Base-by-base conservation (phyloP, 2,888 invertebrate genomes). In the Pristionchus mayeri region DNA sequence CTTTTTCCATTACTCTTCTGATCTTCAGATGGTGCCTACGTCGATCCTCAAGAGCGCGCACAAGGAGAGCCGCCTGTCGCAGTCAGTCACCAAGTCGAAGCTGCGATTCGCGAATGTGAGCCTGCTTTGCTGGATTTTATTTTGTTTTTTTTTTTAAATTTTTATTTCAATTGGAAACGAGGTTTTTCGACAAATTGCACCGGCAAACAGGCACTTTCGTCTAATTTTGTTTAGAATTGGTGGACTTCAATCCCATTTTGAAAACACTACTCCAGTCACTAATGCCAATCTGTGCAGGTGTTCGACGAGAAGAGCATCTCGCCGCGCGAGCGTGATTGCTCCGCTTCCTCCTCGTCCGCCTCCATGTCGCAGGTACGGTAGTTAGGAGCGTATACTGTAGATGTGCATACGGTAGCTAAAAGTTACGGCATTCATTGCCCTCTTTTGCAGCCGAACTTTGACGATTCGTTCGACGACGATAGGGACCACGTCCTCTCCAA, bases 261-360 rank as follows among this genome's bases (percentile, higher is more conserved):
- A n/a, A n/a, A n/a, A n/a, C n/a, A n/a, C n/a, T n/a, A n/a, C n/a
- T n/a, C n/a, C n/a, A n/a, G n/a, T n/a, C n/a, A n/a, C n/a, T n/a
- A n/a, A n/a, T n/a, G n/a, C n/a, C n/a, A n/a, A n/a, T n/a, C n/a
- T n/a, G n/a, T n/a, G n/a, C 30, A 78, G 76, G 24, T 48, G 2
- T 78, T 78, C 76, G 76, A 78, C 30, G 76, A 78, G 76, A 78
- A 78, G 50, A 78, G 50, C 27, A 78, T 78, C 13, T 78, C 76
- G 18, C 76, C 76, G 0, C 48, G 76, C 7, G 76, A 78, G 30
- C 11, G 50, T 2, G 48, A 50, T 18, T 21, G 27, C 30, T 40
- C 50, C 21, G 27, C 48, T n/a, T 50, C 50, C 2, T 24, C 50
- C n/a, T n/a, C n/a, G n/a, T 6, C 34, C 18, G 48, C n/a, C 16